Base-by-base conservation (phyloP, 2,113 vertebrate genomes). In the Hepsetus odoe region DNA sequence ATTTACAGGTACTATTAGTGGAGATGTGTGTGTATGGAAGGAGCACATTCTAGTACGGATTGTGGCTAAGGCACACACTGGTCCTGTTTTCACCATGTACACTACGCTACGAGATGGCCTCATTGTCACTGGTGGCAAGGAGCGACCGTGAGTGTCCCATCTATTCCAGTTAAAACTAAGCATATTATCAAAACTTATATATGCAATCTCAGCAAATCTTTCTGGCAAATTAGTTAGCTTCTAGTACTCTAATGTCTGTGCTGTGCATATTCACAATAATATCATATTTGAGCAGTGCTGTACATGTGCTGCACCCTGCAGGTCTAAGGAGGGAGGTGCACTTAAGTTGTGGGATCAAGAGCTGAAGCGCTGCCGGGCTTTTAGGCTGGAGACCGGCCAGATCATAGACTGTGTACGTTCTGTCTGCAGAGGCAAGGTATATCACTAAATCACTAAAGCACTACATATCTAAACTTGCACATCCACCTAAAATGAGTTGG, bases 1-100 rank as follows among this genome's bases (percentile, higher is more conserved):
- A 81, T 99, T 99, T 95, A 99, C 98, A 94, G 98, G 98, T 95
- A 96, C 97, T 86, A 95, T 99, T 92, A 99, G 98, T 94, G 98
- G 98, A 87, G 98, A 99, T 92, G 96, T 99, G 81, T 99, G 95
- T 94, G 98, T 99, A 81, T 99, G 98, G 98, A 99, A 95, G 89
- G 98, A 98, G 44, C 96, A 99, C 83, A 82, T 98, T 83, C 86
- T 99, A 93, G 92, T 96, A 78, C 93, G 98, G 88, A 94, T 98
- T 86, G 98, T 99, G 91, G 98, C 97, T 88, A 96, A 97, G 92
- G 98, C 98, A 84, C 98, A 99, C 91, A 98, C 94, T 0, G 98
- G 98, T 83, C 98, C 98, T 1, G 97, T 99, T 87, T 98, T 99
- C 87, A 95, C 98, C 83, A 99, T 99, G 98, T 98, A 98, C 66